phyloP scores from a whole-genome alignment of 2,113 vertebrate genomes.

The Podocnemis expansa region DNA sequence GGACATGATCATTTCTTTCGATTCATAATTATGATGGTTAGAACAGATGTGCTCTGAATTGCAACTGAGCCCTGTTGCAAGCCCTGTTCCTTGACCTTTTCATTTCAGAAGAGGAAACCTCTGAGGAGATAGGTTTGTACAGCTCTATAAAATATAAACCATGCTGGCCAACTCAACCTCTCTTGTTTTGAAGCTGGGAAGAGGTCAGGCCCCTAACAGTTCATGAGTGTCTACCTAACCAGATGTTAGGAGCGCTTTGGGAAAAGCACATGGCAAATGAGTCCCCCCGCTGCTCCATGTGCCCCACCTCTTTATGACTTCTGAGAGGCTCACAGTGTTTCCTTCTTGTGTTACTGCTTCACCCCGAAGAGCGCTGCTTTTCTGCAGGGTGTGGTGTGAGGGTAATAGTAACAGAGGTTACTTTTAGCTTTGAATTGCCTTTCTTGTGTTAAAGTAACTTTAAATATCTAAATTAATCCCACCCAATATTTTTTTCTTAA shows the following conservation, averaged over 20 bases:
- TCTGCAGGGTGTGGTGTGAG: neutral
- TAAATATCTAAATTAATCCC: too few species aligned
- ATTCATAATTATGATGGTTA: neutral
- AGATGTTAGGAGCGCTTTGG: neutral
- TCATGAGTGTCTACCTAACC: neutral
- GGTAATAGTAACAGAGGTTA: slow-evolving; percentile 16
- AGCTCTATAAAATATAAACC: neutral
- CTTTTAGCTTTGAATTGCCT: slow-evolving; percentile 3
- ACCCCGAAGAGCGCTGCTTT: neutral
- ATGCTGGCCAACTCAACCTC: neutral
- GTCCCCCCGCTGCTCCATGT: neutral
- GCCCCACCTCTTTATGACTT: neutral
- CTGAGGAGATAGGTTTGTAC: neutral
- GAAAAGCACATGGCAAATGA: neutral
- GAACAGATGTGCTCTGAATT: neutral
- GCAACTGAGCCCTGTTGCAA: neutral
- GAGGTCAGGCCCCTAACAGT: neutral
- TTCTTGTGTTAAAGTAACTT: neutral
- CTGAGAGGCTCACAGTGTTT: neutral
- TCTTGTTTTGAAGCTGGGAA: neutral
- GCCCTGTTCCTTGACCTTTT: neutral
- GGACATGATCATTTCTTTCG: neutral
- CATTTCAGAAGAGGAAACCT: neutral
- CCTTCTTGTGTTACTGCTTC: neutral
- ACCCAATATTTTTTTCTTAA: neutral